phyloP scores from a whole-genome alignment of 2,113 vertebrate species.

The Meles meles region DNA sequence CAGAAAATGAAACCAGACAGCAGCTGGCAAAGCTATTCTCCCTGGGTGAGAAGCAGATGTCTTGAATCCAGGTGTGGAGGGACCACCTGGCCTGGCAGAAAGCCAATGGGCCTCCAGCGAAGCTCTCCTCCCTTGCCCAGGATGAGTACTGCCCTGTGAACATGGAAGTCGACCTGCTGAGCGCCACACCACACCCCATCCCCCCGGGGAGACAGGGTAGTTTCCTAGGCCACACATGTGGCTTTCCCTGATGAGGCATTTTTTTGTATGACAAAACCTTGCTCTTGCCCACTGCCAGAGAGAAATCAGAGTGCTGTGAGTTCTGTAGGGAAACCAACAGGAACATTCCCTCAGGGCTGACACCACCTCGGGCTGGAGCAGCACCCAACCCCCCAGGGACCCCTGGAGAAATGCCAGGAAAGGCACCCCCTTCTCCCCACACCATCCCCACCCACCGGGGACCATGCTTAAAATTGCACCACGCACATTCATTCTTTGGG shows the following conservation, averaged over 20 bases:
- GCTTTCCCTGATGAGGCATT: constrained; percentile 30
- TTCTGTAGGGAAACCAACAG: neutral
- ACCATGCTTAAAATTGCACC: neutral
- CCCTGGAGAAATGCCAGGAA: neutral
- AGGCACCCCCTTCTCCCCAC: neutral
- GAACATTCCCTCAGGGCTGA: neutral
- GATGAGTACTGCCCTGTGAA: neutral
- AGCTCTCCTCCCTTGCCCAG: neutral
- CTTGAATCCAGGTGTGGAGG: neutral
- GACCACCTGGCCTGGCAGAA: constrained; percentile 20
- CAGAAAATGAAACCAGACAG: neutral
- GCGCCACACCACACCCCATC: neutral
- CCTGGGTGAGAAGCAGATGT: neutral
- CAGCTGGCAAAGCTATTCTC: neutral
- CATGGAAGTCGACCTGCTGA: neutral
- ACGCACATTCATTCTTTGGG: neutral
- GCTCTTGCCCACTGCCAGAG: neutral
- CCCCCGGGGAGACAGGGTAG: neutral
- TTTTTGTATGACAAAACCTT: neutral
- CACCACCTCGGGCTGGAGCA: neutral
- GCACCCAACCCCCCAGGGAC: neutral
- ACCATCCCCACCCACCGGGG: neutral
- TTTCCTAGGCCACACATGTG: neutral
- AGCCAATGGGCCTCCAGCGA: neutral
- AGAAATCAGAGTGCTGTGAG: neutral